Evolutionary conservation across 2,113 vertebrate species (phyloP).

Genomic region (Menura novaehollandiae): DNA sequence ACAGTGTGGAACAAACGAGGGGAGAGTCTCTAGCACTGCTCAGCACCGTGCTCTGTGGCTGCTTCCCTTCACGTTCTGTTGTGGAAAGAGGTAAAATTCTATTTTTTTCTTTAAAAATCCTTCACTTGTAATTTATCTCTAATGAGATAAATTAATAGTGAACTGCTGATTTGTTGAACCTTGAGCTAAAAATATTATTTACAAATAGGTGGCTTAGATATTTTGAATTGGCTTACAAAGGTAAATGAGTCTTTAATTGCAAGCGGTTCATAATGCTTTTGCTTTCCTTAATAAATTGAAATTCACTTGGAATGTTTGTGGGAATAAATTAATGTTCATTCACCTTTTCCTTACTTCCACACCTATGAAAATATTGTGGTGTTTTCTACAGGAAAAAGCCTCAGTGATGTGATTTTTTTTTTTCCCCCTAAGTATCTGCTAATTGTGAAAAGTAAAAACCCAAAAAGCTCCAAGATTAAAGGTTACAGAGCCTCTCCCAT

Average conservation of each 20-base stretch:
- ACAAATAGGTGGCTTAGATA: too few relatives aligned
- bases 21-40: background rate
- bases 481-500: rapidly evolving
- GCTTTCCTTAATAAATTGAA: background rate
- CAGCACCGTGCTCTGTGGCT: background rate
- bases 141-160: background rate
- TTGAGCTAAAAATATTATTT: background rate
- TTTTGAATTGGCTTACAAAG: background rate
- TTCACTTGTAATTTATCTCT: background rate
- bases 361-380: background rate
- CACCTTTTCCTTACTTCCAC: background rate
- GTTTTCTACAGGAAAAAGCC: background rate
- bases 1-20: background rate
- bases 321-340: background rate
- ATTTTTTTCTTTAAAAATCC: background rate
- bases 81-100: background rate
- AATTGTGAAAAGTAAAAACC: rapidly evolving
- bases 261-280: background rate
- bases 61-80: rapidly evolving
- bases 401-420: too few relatives aligned
- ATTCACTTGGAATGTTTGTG: background rate
- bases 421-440: rapidly evolving
- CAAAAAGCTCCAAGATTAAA: background rate
- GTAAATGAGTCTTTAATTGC: background rate
- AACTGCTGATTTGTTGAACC: background rate